Conservation (phyloP, 2,888 invertebrate species). For the Altica lythri region DNA sequence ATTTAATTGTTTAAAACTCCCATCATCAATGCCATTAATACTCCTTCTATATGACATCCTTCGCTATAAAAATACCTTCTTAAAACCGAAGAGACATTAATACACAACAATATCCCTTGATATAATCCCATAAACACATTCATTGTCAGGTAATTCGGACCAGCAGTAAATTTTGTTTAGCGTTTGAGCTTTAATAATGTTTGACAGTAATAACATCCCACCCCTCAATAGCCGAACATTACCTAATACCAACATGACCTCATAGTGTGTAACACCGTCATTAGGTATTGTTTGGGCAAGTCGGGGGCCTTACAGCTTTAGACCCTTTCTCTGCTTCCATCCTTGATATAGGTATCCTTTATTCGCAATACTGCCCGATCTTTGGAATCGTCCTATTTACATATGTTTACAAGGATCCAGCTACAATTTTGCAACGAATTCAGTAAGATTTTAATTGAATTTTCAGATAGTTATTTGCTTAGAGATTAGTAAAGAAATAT, state of each 20-base stretch:
- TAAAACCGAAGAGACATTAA: constrained; percentile 24
- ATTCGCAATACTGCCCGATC: too few relatives aligned
- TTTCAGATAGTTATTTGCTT: too few relatives aligned
- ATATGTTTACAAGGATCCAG: too few relatives aligned
- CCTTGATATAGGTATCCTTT: too few relatives aligned
- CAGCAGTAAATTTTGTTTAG: constrained; percentile 39
- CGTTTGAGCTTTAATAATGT: constrained; percentile 47
- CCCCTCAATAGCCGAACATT: constrained; percentile 50
- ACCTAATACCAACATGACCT: constrained; percentile 53
- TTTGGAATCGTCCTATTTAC: too few relatives aligned
- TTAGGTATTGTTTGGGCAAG: constrained; percentile 50
- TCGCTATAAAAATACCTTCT: constrained; percentile 20
- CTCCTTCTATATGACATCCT: constrained; percentile 11
- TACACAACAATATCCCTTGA: constrained; percentile 31
- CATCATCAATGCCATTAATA: too few relatives aligned
- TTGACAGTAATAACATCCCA: constrained; percentile 49
- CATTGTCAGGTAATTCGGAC: constrained; percentile 41
- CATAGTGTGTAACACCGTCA: constrained; percentile 52
- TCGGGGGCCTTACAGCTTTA: constrained; percentile 17
- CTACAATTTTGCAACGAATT: too few relatives aligned
- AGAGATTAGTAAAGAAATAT: too few relatives aligned
- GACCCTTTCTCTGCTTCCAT: background rate
- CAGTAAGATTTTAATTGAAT: too few relatives aligned
- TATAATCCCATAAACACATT: constrained; percentile 42
- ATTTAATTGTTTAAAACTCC: too few relatives aligned